Evolutionary conservation across 2,797 vertebrate species (phyloP).

Genomic region (Australoheros facetus): DNA sequence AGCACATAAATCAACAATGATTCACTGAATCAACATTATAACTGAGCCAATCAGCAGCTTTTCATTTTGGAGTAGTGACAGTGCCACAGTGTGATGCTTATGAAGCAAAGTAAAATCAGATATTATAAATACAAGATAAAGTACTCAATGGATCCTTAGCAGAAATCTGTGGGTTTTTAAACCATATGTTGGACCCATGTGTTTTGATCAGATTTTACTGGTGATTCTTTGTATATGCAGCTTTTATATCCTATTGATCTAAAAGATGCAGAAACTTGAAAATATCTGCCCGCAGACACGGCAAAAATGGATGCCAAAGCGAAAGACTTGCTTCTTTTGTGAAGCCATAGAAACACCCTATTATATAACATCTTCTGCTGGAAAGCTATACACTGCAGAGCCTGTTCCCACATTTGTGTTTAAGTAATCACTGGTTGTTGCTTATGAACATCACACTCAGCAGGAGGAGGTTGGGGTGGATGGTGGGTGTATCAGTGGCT

Average conservation of each 20-base stretch:
- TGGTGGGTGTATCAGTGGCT: not conserved
- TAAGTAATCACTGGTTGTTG: accelerated
- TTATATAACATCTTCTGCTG: not conserved
- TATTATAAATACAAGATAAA: too few relatives aligned
- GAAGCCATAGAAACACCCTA: not conserved
- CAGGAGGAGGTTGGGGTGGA: not conserved
- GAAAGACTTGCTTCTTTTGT: not conserved
- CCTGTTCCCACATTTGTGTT: not conserved
- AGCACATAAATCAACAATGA: too few relatives aligned
- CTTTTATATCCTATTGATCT: not conserved
- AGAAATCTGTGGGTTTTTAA: not conserved
- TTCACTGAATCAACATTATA: not conserved
- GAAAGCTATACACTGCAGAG: not conserved
- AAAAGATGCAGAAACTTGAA: not conserved
- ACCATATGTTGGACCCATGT: not conserved
- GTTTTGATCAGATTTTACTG: not conserved
- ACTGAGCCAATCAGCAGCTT: not conserved
- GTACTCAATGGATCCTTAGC: too few relatives aligned
- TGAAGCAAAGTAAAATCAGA: too few relatives aligned
- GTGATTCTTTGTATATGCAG: not conserved
- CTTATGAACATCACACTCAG: not conserved
- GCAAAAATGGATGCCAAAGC: not conserved
- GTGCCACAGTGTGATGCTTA: too few relatives aligned
- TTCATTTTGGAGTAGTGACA: not conserved
- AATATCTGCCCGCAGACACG: not conserved